A percentile compares a stretch with the other conserved stretches of the same genome.
These are phyloP conservation scores for Lasioglossum pauxillum DNA, from an alignment of 2,888 invertebrate species.

Conservation along the genomic window DNA sequence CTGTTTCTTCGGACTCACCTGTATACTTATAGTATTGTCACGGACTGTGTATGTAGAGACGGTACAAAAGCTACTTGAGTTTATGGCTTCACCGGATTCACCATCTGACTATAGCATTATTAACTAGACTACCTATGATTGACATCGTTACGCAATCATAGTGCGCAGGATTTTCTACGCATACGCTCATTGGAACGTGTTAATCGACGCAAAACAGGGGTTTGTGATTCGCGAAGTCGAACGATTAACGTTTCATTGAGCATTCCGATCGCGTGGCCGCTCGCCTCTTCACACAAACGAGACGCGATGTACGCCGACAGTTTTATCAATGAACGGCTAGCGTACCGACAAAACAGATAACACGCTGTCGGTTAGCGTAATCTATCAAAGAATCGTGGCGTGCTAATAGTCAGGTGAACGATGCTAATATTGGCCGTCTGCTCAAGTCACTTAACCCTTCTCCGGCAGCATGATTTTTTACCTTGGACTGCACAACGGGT, in stretches of 20 bases:
- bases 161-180: not conserved
- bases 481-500: not conserved
- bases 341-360: slow-evolving; percentile 46
- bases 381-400: slow-evolving; percentile 50
- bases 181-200: not conserved
- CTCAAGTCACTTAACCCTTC: not conserved
- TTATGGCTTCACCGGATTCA: not conserved
- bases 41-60: not conserved
- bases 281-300: slow-evolving; percentile 54
- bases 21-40: no score
- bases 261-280: slow-evolving; percentile 53
- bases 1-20: no score
- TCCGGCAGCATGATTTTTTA: not conserved
- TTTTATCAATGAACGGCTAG: slow-evolving; percentile 59
- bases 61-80: no score
- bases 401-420: slow-evolving; percentile 29
- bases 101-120: not conserved
- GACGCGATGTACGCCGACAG: slow-evolving; percentile 49
- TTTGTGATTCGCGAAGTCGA: slow-evolving; percentile 18
- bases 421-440: slow-evolving; percentile 13
- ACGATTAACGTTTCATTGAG: slow-evolving; percentile 48
- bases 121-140: not conserved
- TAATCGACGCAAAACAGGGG: slow-evolving; percentile 6
- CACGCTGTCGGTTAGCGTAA: slow-evolving; percentile 35
- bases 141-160: not conserved